Percentiles rank a stretch among this genome's conserved stretches.
phyloP scores from a whole-genome alignment of 2,113 vertebrate species.

The Coregonus clupeaformis region DNA sequence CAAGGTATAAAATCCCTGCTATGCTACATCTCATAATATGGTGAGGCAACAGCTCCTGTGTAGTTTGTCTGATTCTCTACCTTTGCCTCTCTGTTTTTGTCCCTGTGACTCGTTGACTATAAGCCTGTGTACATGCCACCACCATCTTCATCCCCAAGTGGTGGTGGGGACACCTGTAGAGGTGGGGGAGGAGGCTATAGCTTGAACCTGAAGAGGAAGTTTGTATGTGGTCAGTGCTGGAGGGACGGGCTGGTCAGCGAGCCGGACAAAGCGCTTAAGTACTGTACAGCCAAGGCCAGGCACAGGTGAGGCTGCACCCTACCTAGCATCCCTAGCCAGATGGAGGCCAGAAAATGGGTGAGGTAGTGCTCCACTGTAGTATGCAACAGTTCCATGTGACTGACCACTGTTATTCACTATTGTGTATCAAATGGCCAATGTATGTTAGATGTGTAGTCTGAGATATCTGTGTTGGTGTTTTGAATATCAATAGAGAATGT shows the following conservation, averaged over 20 bases:
- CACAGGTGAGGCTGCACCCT: constrained; percentile 77
- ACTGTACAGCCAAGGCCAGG: constrained; percentile 88
- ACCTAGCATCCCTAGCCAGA: not conserved
- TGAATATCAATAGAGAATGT: no score
- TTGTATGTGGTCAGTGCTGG: constrained; percentile 90
- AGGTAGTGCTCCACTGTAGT: no score
- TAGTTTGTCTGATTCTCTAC: not conserved
- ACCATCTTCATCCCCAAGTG: not conserved
- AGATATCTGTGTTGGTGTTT: no score
- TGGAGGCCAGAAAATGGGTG: no score
- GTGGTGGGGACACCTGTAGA: constrained; percentile 16
- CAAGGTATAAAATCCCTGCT: constrained; percentile 57
- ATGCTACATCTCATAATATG: not conserved
- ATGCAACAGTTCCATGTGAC: no score
- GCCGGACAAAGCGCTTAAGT: constrained; percentile 86
- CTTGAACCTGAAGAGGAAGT: constrained; percentile 85
- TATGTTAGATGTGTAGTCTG: not conserved
- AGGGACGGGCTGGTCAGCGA: constrained; percentile 82
- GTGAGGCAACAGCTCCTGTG: not conserved
- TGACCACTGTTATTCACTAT: no score
- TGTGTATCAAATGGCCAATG: not conserved
- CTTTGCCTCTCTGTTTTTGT: not conserved
- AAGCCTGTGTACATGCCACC: not conserved
- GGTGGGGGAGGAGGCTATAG: constrained; percentile 24
- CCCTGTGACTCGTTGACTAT: not conserved